Percentiles rank a stretch among this genome's conserved stretches.
Evolutionary conservation across 2,888 invertebrate species (phyloP).

Genomic region (Lithophane leautieri): DNA sequence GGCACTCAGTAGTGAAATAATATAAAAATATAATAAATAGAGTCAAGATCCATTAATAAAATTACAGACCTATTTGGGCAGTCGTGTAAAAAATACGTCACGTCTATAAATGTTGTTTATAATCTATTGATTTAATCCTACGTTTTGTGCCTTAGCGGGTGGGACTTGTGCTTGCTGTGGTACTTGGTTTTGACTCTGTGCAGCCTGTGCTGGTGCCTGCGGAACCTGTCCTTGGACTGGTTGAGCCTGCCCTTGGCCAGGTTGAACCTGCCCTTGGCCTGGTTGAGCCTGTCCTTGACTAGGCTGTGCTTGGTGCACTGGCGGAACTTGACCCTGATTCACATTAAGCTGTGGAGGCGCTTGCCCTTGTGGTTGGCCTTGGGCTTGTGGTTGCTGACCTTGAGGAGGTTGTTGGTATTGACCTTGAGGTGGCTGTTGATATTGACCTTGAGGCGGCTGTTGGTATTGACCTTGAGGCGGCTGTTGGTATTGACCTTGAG

Average conservation of each 20-base stretch:
- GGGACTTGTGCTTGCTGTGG: constrained; percentile 52
- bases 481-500: constrained; percentile 68
- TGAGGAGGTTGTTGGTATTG: constrained; percentile 46
- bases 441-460: constrained; percentile 68
- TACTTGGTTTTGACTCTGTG: constrained; percentile 45
- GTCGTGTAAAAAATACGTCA: constrained; percentile 18
- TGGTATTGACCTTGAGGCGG: constrained; percentile 66
- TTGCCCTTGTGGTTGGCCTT: constrained; percentile 51
- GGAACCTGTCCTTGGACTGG: constrained; percentile 30
- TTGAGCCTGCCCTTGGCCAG: constrained; percentile 22
- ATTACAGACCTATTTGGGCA: too few species aligned
- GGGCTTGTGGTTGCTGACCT: constrained; percentile 64
- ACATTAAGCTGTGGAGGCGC: constrained; percentile 53
- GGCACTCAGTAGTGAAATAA: constrained; percentile 65
- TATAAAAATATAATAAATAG: constrained; percentile 55
- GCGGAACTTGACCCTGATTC: constrained; percentile 56
- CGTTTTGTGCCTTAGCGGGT: constrained; percentile 37
- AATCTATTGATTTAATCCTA: constrained; percentile 51
- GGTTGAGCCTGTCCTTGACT: constrained; percentile 59
- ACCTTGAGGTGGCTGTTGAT: constrained; percentile 54
- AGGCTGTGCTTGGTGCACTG: constrained; percentile 49
- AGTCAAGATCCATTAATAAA: constrained; percentile 34
- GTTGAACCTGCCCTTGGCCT: constrained; percentile 55
- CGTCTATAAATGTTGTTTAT: constrained; percentile 19
- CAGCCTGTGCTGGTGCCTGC: constrained; percentile 23